Base-by-base conservation (phyloP, 2,797 vertebrate genomes). In the Caiman crocodilus region DNA sequence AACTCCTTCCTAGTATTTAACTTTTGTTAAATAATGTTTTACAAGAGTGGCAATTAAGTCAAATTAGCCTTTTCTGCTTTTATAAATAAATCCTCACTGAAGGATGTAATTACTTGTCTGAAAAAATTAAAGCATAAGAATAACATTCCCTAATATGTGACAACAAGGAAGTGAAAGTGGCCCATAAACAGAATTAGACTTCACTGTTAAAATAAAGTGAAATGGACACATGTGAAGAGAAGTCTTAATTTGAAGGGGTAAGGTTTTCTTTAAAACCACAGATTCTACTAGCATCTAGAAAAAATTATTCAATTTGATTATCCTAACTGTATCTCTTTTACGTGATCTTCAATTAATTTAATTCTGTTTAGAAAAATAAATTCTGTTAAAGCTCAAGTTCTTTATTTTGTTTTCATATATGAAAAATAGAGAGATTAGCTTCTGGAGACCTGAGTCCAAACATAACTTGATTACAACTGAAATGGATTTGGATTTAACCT, bases 401-500 rank as follows among this genome's bases (percentile, higher is more conserved):
- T 73, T 63, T 78, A 65, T 42, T 89, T 80, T 1, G 0, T 90
- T 94, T 90, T 82, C 92, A 82, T 58, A 12, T 96, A 61, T 82
- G 71, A 89, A 94, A 95, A 94, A 42, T 61, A 94, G 87, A 94
- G 96, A 95, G 95, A 95, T 94, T 90, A 96, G 90, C 77, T 94
- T 79, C 95, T 96, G 79, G 90, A 86, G 85, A 92, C 94, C 92
- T 93, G 85, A 89, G 84, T 96, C 95, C 93, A 90, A 94, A 94
- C 79, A 83, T 75, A 93, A 93, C 88, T 94, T 96, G 89, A 10
- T 87, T 96, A 84, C 79, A 87, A 93, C 82, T 74, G 2, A 93
- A 96, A 94, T 86, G 79, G 79, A 82, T 88, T 95, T 94, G 94
- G 96, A 92, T 95, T 97, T 96, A 95, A 89, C 75, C 90, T 79